Evolutionary conservation across 2,888 invertebrate species (phyloP).

Genomic region (Herminia tarsipennalis): DNA sequence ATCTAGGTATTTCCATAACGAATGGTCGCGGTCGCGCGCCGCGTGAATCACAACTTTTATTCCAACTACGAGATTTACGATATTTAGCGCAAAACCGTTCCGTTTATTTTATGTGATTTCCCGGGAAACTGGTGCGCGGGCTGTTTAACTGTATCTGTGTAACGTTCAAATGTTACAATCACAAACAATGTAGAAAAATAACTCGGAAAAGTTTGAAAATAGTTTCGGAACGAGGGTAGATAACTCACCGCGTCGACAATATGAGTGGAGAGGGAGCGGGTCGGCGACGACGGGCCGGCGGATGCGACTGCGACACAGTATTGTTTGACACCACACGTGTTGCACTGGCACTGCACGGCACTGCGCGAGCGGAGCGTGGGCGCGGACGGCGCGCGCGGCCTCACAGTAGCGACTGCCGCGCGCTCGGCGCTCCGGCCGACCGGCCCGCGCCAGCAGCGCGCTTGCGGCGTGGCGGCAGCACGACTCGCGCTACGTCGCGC

Average conservation of each 20-base stretch:
- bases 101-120: conserved; percentile 37
- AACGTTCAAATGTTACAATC: conserved; percentile 3
- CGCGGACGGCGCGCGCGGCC: conserved; percentile 25
- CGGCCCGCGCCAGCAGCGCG: background rate
- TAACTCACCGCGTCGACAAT: conserved; percentile 12
- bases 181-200: conserved; percentile 3
- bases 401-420: conserved; percentile 11
- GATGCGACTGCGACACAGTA: background rate
- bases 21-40: conserved; percentile 1
- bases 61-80: conserved; percentile 27
- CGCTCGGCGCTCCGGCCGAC: conserved; percentile 1
- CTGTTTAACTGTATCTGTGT: conserved; percentile 13
- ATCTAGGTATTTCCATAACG: too few relatives aligned
- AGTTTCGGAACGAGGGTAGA: background rate
- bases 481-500: background rate
- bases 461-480: background rate
- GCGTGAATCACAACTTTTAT: conserved; percentile 32
- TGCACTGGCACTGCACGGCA: background rate
- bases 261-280: background rate
- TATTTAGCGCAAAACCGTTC: conserved; percentile 18
- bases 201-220: conserved; percentile 3
- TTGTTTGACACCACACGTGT: background rate
- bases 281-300: background rate
- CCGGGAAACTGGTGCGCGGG: conserved; percentile 14
- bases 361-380: background rate